phyloP scores from a whole-genome alignment of 2,888 invertebrate species.

The Oxystoma pomonae region DNA sequence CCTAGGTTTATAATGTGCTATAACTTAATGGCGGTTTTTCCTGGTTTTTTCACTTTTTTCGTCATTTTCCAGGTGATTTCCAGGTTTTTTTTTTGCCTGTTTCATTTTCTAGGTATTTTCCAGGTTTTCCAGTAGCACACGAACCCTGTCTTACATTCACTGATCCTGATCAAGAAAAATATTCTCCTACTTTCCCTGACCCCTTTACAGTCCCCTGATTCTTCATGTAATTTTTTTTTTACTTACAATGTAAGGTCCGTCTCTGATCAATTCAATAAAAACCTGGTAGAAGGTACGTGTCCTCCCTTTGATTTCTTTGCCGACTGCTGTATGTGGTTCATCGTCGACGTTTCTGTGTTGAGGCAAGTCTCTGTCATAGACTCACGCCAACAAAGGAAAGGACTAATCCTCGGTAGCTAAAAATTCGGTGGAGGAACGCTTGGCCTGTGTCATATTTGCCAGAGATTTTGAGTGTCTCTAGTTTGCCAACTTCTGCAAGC shows the following conservation, averaged over 20 bases:
- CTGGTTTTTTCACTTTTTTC: no score
- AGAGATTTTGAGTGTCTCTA: slow-evolving; percentile 79
- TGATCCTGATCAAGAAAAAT: no score
- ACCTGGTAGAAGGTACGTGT: slow-evolving; percentile 97
- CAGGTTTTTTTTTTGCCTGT: no score
- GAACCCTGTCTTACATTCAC: no score
- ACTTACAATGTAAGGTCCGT: slow-evolving; percentile 94
- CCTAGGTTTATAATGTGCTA: no score
- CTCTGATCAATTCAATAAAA: slow-evolving; percentile 92
- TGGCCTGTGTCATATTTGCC: slow-evolving; percentile 96
- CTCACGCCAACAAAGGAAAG: slow-evolving; percentile 92
- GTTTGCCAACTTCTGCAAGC: slow-evolving; percentile 89
- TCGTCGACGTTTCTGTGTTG: slow-evolving; percentile 42
- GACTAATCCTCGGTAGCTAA: slow-evolving; percentile 95
- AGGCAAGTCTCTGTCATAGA: slow-evolving; percentile 88
- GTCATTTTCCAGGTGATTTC: no score
- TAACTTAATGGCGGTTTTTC: no score
- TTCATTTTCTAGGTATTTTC: no score
- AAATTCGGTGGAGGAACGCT: slow-evolving; percentile 91
- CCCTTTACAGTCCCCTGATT: no score
- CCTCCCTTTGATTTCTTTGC: slow-evolving; percentile 84
- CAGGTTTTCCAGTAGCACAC: no score
- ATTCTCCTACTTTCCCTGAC: no score
- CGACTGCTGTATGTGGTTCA: slow-evolving; percentile 50
- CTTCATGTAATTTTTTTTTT: no score